Evolutionary conservation across 2,888 invertebrate species (phyloP), one percentile per base, ranked within the genome.

Genomic region (Hoplodrina blanda): DNA sequence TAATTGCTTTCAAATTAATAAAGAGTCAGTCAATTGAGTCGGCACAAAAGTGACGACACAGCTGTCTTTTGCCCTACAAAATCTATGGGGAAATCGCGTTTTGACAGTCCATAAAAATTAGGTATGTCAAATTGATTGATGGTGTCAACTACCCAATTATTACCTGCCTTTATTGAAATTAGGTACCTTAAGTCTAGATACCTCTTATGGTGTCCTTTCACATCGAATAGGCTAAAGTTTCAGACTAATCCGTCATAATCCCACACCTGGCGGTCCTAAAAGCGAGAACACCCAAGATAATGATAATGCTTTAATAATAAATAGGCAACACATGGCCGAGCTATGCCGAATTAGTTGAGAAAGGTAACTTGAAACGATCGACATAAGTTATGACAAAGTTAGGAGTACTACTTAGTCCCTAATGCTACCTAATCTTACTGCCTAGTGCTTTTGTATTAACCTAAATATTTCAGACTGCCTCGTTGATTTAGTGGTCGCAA

Each of bases 201-300:
- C 2, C 4, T 44, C 41, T 17, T 46, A 46, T 17, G 6, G 17
- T 15, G 17, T 17, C 4, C 46, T 10, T 15, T 30, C 4, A 41
- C 20, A 41, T 44, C 5, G 7, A 41, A 52, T 44, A 50, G 15
- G 10, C 41, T 30, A 5, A 69, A 52, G 15, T 67, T 67, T 33
- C 5, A 17, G 10, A 10, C 3, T 20, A 19, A 56, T 56, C 44
- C 15, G 13, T 46, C 4, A 13, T 13, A 30, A 13, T 37, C 4
- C 5, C 5, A 53, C 67, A 54, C 25, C 67, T 64, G 65, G 64
- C 44, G 15, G 54, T 54, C 54, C 67, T 37, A 4, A 64, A 64
- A 37, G 37, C 54, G 33, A 4, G 15, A 25, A 15, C 7, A 50
- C 11, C 6, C 8, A 44, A 65, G 15, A 11, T 66, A 41, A 62